Evolutionary conservation across 2,888 invertebrate species (phyloP), one percentile per base, ranked within the genome.

Genomic region (Scaptomyza reducta): DNA sequence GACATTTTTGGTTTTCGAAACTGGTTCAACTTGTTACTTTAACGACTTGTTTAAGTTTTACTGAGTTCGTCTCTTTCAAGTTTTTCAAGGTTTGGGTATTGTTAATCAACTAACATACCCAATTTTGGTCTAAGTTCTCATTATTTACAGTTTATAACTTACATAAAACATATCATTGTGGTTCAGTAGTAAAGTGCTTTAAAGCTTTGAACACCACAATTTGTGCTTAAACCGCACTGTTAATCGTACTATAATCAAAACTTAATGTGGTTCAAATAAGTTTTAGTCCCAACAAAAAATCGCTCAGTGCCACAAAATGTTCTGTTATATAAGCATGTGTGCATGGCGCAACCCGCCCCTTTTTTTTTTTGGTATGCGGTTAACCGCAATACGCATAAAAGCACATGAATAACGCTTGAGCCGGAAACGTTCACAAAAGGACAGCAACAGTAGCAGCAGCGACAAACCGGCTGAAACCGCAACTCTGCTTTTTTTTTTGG

Each of bases 381-480:
- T 46, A 29, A 38, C 76, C 76, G 13, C 60, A 57, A 35, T 45
- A 22, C 46, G 42, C 25, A 59, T n/a, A 25, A 25, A 42, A 35
- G 44, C 58, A 9, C 66, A 51, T 35, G 58, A 53, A 55, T 49
- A 56, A 56, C 55, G 55, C 27, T 51, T 45, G 33, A 46, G 31
- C 40, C 18, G 35, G 44, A 56, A 50, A 61, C 46, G 13, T 29
- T 16, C 2, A 50, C 27, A 38, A 40, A 51, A 18, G 47, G 29
- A 40, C 27, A 35, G 35, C 33, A 33, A 13, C 33, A 13, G 35
- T n/a, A n/a, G 33, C 35, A n/a, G 38, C 14, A 14, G 47, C n/a
- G 38, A 33, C 18, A 64, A 47, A 54, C 10, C 16, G 44, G 16
- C 47, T 49, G 59, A 77, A 77, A 57, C 65, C 73, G 27, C 76